Conservation (phyloP, 2,888 invertebrate species). For the Oxyscelio sp. region DNA sequence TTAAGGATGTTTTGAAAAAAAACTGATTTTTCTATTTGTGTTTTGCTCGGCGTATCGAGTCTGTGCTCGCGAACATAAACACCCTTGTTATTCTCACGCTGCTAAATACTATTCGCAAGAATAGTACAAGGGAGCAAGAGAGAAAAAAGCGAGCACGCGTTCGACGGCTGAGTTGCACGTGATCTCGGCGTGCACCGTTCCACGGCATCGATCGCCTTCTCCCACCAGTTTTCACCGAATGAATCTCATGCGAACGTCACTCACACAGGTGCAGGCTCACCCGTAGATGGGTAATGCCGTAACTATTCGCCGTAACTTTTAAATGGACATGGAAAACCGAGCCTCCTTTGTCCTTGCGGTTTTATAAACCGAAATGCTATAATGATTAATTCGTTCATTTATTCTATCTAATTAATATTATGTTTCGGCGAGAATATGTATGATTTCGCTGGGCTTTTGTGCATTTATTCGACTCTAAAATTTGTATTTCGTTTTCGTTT, state of each 20-base stretch:
- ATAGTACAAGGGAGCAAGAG: slow-evolving; percentile 73
- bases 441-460: too few relatives aligned
- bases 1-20: too few relatives aligned
- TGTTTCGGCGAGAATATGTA: too few relatives aligned
- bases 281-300: slow-evolving; percentile 47
- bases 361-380: too few relatives aligned
- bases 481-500: too few relatives aligned
- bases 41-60: neutral
- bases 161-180: slow-evolving; percentile 86
- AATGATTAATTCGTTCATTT: too few relatives aligned
- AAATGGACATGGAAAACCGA: slow-evolving; percentile 12
- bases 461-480: too few relatives aligned
- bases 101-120: slow-evolving; percentile 62
- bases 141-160: slow-evolving; percentile 85
- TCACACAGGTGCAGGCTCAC: slow-evolving; percentile 47
- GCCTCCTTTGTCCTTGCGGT: too few relatives aligned
- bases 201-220: slow-evolving; percentile 86
- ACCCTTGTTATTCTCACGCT: slow-evolving; percentile 58
- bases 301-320: slow-evolving; percentile 40
- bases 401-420: too few relatives aligned
- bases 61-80: slow-evolving; percentile 32
- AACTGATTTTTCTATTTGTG: neutral
- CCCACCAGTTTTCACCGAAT: slow-evolving; percentile 75
- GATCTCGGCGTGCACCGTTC: slow-evolving; percentile 83
- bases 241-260: slow-evolving; percentile 63